Percentiles rank a stretch among this genome's conserved stretches.
Evolutionary conservation across 2,888 invertebrate species (phyloP).

Genomic region (Petrolisthes cinctipes): DNA sequence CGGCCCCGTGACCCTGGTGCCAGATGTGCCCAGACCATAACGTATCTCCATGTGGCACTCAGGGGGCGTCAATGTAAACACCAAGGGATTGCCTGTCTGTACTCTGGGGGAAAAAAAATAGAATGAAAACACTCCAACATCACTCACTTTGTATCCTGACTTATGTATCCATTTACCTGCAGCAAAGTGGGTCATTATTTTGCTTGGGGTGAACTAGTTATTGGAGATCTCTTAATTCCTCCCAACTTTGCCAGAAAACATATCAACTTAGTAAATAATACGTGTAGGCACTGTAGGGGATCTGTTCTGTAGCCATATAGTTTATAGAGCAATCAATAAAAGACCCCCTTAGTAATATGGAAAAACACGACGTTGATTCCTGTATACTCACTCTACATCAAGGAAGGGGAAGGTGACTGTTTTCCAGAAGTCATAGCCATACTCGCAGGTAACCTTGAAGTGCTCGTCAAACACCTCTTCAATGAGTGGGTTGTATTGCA

Average conservation of each 20-base stretch:
- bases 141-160: too few relatives aligned
- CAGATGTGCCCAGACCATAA: constrained; percentile 88
- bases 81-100: constrained; percentile 93
- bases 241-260: too few relatives aligned
- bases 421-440: constrained; percentile 96
- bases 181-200: too few relatives aligned
- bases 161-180: too few relatives aligned
- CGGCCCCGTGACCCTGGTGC: constrained; percentile 87
- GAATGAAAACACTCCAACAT: background rate
- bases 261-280: too few relatives aligned
- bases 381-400: constrained; percentile 88
- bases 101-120: constrained; percentile 75
- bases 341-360: background rate
- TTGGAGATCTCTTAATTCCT: too few relatives aligned
- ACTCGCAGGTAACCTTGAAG: constrained; percentile 95
- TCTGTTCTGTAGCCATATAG: too few relatives aligned
- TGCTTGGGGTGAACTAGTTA: too few relatives aligned
- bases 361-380: background rate
- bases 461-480: constrained; percentile 95
- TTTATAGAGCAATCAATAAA: too few relatives aligned
- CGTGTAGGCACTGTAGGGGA: too few relatives aligned
- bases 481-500: constrained; percentile 91
- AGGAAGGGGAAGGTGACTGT: constrained; percentile 94
- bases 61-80: constrained; percentile 91
- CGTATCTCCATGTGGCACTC: constrained; percentile 97